Conservation (phyloP, 2,888 invertebrate genomes). For the Drosophila yooni region DNA sequence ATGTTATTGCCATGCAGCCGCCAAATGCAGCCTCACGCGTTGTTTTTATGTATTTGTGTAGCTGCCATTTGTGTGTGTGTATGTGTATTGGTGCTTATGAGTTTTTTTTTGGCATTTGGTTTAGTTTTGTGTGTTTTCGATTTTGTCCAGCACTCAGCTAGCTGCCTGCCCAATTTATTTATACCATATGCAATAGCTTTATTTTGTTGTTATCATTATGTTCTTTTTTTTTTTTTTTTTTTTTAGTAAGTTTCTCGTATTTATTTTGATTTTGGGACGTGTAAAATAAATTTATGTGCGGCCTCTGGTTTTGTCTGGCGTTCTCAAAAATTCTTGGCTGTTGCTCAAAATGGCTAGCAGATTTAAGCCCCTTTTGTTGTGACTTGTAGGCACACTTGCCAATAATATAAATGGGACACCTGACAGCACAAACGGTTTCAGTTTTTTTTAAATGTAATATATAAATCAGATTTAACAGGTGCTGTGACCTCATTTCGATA, state of each 20-base stretch:
- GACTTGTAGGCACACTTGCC: conserved; percentile 5
- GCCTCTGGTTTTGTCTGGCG: conserved; percentile 20
- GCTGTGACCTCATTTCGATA: not conserved
- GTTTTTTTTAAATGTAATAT: not conserved
- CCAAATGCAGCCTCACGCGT: conserved; percentile 36
- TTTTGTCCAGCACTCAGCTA: conserved; percentile 3
- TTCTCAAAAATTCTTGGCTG: conserved; percentile 31
- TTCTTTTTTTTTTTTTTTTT: conserved; percentile 1
- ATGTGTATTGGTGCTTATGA: not conserved
- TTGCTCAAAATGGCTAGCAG: conserved; percentile 30
- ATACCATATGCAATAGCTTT: conserved; percentile 24
- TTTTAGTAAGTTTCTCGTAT: not conserved
- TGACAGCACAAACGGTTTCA: not conserved
- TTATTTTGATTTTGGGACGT: conserved; percentile 15
- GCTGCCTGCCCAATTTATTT: conserved; percentile 26
- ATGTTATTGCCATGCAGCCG: conserved; percentile 39
- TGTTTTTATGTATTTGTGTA: not conserved
- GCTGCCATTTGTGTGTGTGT: not conserved
- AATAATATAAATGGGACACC: conserved; percentile 13
- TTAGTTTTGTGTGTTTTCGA: conserved; percentile 11
- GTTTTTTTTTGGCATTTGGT: not conserved
- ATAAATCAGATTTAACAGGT: not conserved
- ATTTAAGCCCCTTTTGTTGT: conserved; percentile 3
- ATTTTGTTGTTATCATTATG: conserved; percentile 6
- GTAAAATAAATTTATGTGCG: conserved; percentile 56